phyloP scores from a whole-genome alignment of 2,888 invertebrate genomes.

The Chrysolina americana region DNA sequence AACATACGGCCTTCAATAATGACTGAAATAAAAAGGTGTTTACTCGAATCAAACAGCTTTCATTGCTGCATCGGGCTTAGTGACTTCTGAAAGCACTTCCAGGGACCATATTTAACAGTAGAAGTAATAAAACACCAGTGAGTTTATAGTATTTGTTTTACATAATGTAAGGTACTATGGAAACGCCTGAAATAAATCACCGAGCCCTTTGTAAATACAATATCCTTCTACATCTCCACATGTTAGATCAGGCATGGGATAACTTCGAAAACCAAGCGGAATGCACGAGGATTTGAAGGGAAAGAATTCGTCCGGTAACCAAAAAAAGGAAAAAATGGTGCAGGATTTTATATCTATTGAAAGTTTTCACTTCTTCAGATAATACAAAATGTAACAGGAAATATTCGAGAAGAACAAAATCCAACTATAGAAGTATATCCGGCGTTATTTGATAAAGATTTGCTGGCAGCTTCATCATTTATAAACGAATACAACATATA shows the following conservation, averaged over 20 bases:
- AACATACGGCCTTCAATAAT: background rate
- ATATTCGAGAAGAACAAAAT: no score
- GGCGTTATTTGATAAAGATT: no score
- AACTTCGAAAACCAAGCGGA: constrained; percentile 15
- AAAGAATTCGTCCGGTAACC: background rate
- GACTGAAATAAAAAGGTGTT: background rate
- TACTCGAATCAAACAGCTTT: constrained; percentile 2
- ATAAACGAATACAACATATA: no score
- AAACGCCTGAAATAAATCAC: constrained; percentile 7
- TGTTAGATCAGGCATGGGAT: constrained; percentile 12
- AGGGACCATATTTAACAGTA: background rate
- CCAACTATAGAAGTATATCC: no score
- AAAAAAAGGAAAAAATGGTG: background rate
- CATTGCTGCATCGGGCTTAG: background rate
- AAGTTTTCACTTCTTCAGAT: background rate
- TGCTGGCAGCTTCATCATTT: no score
- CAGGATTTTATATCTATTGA: background rate
- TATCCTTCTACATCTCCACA: constrained; percentile 6
- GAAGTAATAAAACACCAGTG: constrained; percentile 6
- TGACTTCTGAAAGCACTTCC: constrained; percentile 7
- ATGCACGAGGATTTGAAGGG: background rate
- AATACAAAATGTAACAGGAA: no score
- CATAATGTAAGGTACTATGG: constrained; percentile 14
- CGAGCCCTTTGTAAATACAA: constrained; percentile 15
- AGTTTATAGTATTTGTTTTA: constrained; percentile 18